These are phyloP conservation scores for Dasyprocta punctata DNA, from an alignment of 2,113 vertebrate genomes.

Conservation along the genomic window DNA sequence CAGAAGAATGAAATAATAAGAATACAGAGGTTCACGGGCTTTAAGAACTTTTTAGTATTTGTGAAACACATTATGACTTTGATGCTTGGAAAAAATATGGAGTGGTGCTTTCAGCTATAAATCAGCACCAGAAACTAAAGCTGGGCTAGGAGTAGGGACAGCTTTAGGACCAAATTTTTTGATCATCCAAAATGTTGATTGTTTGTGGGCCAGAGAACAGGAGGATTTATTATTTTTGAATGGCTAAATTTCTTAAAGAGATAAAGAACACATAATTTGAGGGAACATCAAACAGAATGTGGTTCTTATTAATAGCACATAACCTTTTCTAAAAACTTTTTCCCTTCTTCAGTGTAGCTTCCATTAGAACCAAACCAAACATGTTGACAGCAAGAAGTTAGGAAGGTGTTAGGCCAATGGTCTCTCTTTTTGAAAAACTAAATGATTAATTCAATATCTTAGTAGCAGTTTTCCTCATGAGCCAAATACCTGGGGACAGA, in stretches of 20 bases:
- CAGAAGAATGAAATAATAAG: constrained; percentile 57
- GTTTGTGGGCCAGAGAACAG: constrained; percentile 51
- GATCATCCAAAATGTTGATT: constrained; percentile 65
- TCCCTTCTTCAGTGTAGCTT: constrained; percentile 54
- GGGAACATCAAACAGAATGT: constrained; percentile 72
- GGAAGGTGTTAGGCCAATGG: constrained; percentile 66
- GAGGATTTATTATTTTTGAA: constrained; percentile 69
- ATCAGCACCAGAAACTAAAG: constrained; percentile 66
- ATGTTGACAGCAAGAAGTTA: constrained; percentile 70
- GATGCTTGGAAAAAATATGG: constrained; percentile 69
- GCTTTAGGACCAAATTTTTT: constrained; percentile 62
- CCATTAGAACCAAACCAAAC: constrained; percentile 53
- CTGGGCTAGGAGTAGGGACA: neutral
- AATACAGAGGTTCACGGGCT: constrained; percentile 55
- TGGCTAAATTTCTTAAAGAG: constrained; percentile 58
- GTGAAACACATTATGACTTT: constrained; percentile 78
- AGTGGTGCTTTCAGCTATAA: constrained; percentile 61
- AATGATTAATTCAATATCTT: constrained; percentile 61
- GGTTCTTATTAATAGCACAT: constrained; percentile 75
- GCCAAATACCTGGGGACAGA: constrained; percentile 45
- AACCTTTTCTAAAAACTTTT: constrained; percentile 60
- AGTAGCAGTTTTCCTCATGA: constrained; percentile 63
- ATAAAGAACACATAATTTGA: constrained; percentile 68
- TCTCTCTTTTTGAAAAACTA: constrained; percentile 58
- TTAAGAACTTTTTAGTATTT: constrained; percentile 73